These are phyloP conservation scores for Pandion haliaetus DNA, from an alignment of 2,113 vertebrate species.

Conservation along the genomic window DNA sequence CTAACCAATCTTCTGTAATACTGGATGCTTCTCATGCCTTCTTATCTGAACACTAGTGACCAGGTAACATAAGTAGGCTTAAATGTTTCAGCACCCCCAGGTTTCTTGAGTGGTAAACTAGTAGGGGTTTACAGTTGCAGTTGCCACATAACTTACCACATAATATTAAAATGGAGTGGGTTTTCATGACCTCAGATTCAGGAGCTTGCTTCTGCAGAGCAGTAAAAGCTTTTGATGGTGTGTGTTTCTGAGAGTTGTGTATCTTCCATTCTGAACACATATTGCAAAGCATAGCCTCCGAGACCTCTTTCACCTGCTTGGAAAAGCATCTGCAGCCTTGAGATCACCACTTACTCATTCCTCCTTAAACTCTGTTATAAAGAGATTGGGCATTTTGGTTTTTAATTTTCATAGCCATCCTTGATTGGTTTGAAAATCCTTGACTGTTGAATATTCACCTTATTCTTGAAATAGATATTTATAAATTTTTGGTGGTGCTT, in stretches of 20 bases:
- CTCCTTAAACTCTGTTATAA: background rate
- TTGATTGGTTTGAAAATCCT: background rate
- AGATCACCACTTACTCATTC: too few relatives aligned
- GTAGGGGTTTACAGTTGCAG: background rate
- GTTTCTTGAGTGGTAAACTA: background rate
- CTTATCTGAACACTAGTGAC: background rate
- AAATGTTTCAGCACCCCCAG: background rate
- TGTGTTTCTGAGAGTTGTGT: background rate
- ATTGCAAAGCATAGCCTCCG: too few relatives aligned
- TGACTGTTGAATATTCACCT: background rate
- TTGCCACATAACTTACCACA: background rate
- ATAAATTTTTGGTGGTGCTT: background rate
- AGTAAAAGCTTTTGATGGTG: background rate
- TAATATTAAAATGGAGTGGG: background rate
- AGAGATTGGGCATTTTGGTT: background rate
- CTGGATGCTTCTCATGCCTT: background rate
- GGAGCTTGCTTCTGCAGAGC: background rate
- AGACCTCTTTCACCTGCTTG: background rate
- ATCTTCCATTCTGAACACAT: background rate
- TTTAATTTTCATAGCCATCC: background rate
- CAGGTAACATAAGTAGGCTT: background rate
- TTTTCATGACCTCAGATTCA: background rate
- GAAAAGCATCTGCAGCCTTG: background rate
- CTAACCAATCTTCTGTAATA: background rate
- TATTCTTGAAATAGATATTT: background rate